A percentile compares a stretch with the other conserved stretches of the same genome.
Conservation (phyloP, 2,888 invertebrate genomes). For the Leptopilina syphax region DNA sequence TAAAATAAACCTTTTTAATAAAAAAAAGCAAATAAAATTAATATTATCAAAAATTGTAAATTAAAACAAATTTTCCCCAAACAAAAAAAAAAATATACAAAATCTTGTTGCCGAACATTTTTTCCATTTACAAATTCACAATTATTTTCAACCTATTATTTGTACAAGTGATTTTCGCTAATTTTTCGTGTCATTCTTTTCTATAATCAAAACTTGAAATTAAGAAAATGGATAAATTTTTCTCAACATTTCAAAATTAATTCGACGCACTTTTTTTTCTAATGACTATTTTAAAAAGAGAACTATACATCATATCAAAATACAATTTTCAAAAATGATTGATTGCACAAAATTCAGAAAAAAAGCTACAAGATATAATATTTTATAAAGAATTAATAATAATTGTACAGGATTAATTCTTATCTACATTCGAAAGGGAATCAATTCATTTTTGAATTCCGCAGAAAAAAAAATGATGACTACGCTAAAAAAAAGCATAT, state of each 20-base stretch:
- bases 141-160: background rate
- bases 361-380: background rate
- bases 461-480: conserved; percentile 2
- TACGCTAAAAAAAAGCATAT: conserved; percentile 11
- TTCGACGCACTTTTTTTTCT: no score
- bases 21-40: no score
- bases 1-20: no score
- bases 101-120: conserved; percentile 27
- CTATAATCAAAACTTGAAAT: no score
- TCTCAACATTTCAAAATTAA: background rate
- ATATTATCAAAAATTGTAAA: background rate
- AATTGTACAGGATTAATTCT: conserved; percentile 1
- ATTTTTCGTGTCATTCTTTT: no score
- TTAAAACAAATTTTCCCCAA: background rate
- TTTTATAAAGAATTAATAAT: background rate
- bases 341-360: conserved; percentile 30
- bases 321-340: conserved; percentile 15
- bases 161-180: background rate
- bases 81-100: background rate
- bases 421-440: background rate
- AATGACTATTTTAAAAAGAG: background rate
- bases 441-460: conserved; percentile 19
- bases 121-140: background rate
- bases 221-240: conserved; percentile 13
- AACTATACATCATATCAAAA: background rate